These are phyloP conservation scores for Antrozous pallidus DNA, from an alignment of 2,797 vertebrate species.

Conservation along the genomic window DNA sequence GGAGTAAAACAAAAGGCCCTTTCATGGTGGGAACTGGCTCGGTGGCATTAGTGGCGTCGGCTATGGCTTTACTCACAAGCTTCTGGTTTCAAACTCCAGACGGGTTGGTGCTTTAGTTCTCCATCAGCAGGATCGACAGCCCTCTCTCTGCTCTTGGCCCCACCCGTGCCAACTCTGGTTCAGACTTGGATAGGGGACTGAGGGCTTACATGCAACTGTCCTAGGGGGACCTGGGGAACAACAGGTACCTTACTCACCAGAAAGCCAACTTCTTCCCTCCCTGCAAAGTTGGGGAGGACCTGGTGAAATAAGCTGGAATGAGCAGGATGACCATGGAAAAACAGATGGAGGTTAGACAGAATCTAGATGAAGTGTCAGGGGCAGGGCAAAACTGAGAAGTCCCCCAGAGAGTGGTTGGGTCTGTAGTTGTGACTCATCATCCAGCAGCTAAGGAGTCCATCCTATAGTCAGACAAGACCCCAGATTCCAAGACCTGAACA, in stretches of 20 bases:
- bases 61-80: constrained; percentile 13
- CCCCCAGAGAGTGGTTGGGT: background rate
- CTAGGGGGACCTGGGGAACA: background rate
- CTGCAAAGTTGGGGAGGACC: background rate
- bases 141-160: background rate
- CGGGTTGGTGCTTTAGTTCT: background rate
- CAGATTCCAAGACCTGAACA: background rate
- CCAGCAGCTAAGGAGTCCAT: background rate
- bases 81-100: constrained; percentile 55
- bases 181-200: background rate
- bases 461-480: background rate
- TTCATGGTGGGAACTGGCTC: constrained; percentile 45
- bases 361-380: background rate
- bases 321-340: background rate
- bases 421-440: background rate
- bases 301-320: background rate
- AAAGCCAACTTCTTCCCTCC: background rate
- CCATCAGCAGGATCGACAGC: background rate
- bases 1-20: constrained; percentile 54
- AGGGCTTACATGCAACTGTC: background rate
- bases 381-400: background rate
- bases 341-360: background rate
- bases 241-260: background rate
- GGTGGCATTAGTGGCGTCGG: background rate
- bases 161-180: background rate